phyloP scores from a whole-genome alignment of 2,113 vertebrate genomes.

The Nesoenas mayeri region DNA sequence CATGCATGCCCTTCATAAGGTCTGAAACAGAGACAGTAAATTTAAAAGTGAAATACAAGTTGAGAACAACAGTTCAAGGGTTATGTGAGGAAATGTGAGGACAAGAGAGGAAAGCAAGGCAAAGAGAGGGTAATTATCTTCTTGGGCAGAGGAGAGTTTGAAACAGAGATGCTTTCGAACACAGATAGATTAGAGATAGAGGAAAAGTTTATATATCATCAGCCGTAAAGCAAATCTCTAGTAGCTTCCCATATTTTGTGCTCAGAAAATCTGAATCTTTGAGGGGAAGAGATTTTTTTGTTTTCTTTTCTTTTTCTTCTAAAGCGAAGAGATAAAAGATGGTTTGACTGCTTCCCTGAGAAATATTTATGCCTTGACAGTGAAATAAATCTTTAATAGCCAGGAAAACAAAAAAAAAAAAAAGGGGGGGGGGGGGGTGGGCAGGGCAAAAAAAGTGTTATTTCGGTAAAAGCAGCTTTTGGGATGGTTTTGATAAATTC shows the following conservation, averaged over 20 bases:
- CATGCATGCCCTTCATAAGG: background rate
- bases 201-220: background rate
- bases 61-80: background rate
- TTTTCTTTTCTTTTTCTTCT: background rate
- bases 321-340: background rate
- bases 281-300: too few relatives aligned
- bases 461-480: background rate
- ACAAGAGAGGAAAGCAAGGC: background rate
- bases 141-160: background rate
- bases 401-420: too few relatives aligned
- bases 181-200: background rate
- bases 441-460: too few relatives aligned
- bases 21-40: background rate
- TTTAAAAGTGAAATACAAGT: background rate
- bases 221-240: background rate
- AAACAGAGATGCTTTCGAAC: background rate
- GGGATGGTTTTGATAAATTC: background rate
- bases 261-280: background rate
- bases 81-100: background rate
- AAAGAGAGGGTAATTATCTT: background rate
- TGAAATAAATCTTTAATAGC: background rate
- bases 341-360: background rate
- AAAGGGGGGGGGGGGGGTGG: too few relatives aligned
- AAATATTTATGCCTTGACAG: background rate
- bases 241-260: background rate